Evolutionary conservation across 2,113 vertebrate genomes (phyloP), one percentile per base, ranked within the genome.

Genomic region (Lepisosteus oculatus): DNA sequence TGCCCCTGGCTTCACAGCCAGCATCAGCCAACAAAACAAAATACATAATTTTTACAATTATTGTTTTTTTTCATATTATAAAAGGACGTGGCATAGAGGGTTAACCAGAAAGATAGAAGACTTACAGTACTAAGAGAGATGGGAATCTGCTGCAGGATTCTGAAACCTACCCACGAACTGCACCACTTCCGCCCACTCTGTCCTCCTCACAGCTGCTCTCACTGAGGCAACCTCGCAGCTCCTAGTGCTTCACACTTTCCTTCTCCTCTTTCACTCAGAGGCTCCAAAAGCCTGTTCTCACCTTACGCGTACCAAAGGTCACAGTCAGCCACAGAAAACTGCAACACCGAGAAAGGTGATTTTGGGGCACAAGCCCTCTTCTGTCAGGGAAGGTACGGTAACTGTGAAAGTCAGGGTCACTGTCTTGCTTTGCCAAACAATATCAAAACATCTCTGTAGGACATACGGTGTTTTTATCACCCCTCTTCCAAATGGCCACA

Each of bases 201-300:
- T 87, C 81, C 87, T 90, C 75, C 54, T 83, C 84, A 88, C 89
- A 82, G 84, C 88, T 90, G 90, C 89, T 89, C 90, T 90, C 87
- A 83, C 87, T 87, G 87, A 90, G 87, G 85, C 86, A 89, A 83
- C 78, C 89, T 92, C 89, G 82, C 91, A 89, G 87, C 86, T 88
- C 80, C 76, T n/a, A 59, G 82, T 83, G 47, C 15, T 76, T 81
- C 82, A 80, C 80, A 79, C 86, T 79, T 78, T 85, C 17, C 59
- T 8, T 17, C 15, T 59, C 8, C 7, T 76, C 71, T 78, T 59
- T 72, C 81, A 78, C 86, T 84, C 80, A 73, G 57, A 3, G 69
- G 55, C 73, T 41, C 43, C 71, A 59, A 71, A 77, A 72, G 29
- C 63, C 69, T 64, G 73, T 73, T 69, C 8, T 13, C 15, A 11